A percentile compares a stretch with the other conserved stretches of the same genome.
Conservation (phyloP, 2,888 invertebrate species). For the Ectemnius continuus region DNA sequence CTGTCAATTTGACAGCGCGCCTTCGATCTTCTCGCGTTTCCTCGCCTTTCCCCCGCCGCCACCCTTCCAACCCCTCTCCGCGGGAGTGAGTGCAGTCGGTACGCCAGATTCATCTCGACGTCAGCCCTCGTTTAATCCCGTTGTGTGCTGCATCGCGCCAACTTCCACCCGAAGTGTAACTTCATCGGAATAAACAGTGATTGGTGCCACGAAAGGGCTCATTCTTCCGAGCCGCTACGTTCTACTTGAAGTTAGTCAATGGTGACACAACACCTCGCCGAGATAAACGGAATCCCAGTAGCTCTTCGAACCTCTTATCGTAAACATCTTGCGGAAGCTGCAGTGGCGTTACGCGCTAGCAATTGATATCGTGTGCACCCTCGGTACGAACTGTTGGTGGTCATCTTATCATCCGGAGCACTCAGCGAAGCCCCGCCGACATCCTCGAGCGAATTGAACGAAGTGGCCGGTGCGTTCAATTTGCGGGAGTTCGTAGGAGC, state of each 20-base stretch:
- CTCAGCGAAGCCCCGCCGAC: slow-evolving; percentile 4
- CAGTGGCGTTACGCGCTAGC: background rate
- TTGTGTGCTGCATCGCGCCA: too few relatives aligned
- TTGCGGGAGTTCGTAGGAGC: slow-evolving; percentile 36
- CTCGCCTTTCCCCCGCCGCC: background rate
- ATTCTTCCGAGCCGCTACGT: background rate
- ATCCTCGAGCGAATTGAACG: slow-evolving; percentile 45
- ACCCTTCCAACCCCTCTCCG: background rate
- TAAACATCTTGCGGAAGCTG: too few relatives aligned
- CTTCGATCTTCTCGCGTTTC: slow-evolving; percentile 14
- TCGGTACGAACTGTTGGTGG: background rate
- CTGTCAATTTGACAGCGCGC: slow-evolving; percentile 29
- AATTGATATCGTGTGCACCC: background rate
- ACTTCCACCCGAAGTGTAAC: too few relatives aligned
- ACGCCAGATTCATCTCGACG: too few relatives aligned
- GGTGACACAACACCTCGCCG: too few relatives aligned
- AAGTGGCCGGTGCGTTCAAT: slow-evolving; percentile 41
- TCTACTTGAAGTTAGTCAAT: too few relatives aligned
- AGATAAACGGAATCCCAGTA: too few relatives aligned
- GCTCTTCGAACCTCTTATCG: too few relatives aligned
- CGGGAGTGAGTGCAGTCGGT: background rate
- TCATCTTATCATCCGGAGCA: slow-evolving; percentile 11
- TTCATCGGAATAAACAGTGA: background rate
- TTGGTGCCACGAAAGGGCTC: background rate
- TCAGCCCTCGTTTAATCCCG: background rate